Base-by-base conservation (phyloP, 1,140 invertebrate genomes). In the Lethocerus indicus region DNA sequence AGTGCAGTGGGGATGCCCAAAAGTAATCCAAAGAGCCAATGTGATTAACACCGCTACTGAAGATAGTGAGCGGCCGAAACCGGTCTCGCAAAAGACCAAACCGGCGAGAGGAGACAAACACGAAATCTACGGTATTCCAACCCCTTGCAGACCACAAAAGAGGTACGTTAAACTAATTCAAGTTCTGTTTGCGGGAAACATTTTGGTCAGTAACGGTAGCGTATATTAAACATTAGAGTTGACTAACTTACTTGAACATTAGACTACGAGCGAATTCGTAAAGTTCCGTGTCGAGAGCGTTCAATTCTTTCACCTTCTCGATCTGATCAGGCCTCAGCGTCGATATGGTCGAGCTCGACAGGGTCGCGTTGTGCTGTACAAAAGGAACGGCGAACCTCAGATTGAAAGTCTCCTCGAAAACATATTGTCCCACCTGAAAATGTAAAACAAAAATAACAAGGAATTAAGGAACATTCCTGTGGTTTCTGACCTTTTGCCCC, bases 361-460 rank as follows among this genome's bases (percentile, higher is more conserved):
- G 72, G 1, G 87, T 91, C 50, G 85, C 77, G 67, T 93, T 92
- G 62, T 89, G 84, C 63, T 92, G 88, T 56, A 83, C 81, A 64
- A 93, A 91, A 23, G 83, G 79, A 56, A 87, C 77, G 37, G 81
- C 78, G 67, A 93, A 95, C 57, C 83, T 74, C 59, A 98, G 71
- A 63, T 87, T 83, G 65, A 98, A 98, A n/a, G 88, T 94, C 66
- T 90, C 81, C 64, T 98, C 93, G 67, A 98, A 99, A 32, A 97
- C 79, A 61, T 90, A 90, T 65, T 98, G 94, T 25, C 87, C 88
- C 52, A 87, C 82, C 75, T 83, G 60, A 5, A 59, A 56, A 50
- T 47, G 18, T 53, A 57, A 49, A 54, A 41, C n/a, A 42, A 51
- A 50, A 49, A 51, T 14, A 43, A 26, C n/a, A n/a, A n/a, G n/a